Base-by-base conservation (phyloP, 2,113 vertebrate genomes). In the Vicugna pacos region DNA sequence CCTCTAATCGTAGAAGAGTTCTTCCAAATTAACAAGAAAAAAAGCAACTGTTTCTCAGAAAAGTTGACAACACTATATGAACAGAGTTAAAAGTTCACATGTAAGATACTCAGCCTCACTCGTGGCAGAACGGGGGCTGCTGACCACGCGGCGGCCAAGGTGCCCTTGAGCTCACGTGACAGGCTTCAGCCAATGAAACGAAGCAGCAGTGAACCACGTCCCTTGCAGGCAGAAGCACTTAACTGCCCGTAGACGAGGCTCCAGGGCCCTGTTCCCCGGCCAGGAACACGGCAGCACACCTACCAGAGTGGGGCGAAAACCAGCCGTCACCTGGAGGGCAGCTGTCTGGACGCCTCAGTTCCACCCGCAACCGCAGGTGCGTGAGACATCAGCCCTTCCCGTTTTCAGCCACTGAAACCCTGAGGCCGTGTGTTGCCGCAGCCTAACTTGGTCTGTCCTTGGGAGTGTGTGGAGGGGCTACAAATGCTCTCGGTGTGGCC, bases 231-330 rank as follows among this genome's bases (percentile, higher is more conserved):
- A 4, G 67, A 22, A 50, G 76, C 67, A 50, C 16, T 35, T 28
- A 13, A n/a, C 32, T 9, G 50, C 32, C 13, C 13, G 16, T 11
- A 3, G 77, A 42, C 58, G 22, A 20, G 30, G 22, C 38, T 60
- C 22, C 4, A 2, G 73, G 8, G 12, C 3, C 32, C 58, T 46
- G 70, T 32, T 1, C 5, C 2, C 9, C 82, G 22, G 30, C 76
- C 2, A 11, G 1, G 38, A 12, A 12, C 10, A 0, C 0, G 38
- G 52, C 2, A 28, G 64, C 22, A 46, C 28, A 13, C 3, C 35
- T 20, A 12, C 1, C 4, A 6, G 0, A 0, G 22, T 8, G 17
- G 58, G 10, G 19, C 38, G 35, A 8, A 54, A 16, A 38, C 12
- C 58, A 69, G 11, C 60, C 0, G 2, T 72, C 5, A 12, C 22